Percentiles rank a stretch among this genome's conserved stretches.
These are phyloP conservation scores for Rhinolophus sinicus DNA, from an alignment of 2,113 vertebrate genomes.

Conservation along the genomic window DNA sequence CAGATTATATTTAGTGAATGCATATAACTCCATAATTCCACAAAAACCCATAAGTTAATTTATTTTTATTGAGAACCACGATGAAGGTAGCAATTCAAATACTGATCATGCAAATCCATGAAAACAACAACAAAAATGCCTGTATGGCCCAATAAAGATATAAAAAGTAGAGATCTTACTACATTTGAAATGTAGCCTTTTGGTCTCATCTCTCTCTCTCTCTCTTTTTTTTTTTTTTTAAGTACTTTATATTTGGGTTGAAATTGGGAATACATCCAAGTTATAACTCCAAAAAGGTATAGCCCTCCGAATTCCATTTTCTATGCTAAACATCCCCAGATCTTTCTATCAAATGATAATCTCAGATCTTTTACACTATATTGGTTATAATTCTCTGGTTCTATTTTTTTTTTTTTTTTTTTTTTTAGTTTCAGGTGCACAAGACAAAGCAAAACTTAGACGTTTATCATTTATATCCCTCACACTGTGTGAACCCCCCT, in stretches of 20 bases:
- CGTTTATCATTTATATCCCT: too few relatives aligned
- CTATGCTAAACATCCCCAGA: not conserved
- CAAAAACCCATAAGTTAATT: constrained; percentile 48
- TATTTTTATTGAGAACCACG: not conserved
- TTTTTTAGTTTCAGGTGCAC: too few relatives aligned
- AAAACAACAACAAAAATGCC: not conserved
- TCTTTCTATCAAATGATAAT: not conserved
- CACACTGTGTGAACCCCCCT: too few relatives aligned
- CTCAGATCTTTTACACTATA: not conserved
- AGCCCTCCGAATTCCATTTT: not conserved
- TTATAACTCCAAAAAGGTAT: not conserved
- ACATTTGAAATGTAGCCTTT: not conserved
- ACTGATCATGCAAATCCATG: not conserved
- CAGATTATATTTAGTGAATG: not conserved
- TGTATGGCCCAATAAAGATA: not conserved
- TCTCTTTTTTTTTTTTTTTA: too few relatives aligned
- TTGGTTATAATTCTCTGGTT: not conserved
- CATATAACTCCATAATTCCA: constrained; percentile 38
- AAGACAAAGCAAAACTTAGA: too few relatives aligned
- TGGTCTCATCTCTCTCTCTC: too few relatives aligned
- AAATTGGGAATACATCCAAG: not conserved
- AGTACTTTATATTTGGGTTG: not conserved
- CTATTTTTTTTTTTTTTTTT: too few relatives aligned
- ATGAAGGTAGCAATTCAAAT: constrained; percentile 37
- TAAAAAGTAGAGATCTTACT: constrained; percentile 7